Base-by-base conservation (phyloP, 2,113 vertebrate species). In the Turnix velox region DNA sequence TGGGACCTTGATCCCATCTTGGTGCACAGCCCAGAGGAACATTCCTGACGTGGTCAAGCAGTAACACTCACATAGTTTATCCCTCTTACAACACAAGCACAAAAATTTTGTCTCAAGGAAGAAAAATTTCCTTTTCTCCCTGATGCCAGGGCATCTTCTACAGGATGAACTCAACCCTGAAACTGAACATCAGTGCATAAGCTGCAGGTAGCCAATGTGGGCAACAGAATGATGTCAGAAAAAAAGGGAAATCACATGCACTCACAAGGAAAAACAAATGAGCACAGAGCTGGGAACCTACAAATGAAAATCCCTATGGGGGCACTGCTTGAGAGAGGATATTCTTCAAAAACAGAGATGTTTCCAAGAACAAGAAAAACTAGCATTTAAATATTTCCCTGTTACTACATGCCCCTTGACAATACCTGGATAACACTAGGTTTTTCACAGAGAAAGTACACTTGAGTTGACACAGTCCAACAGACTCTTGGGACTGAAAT, bases 251-350 rank as follows among this genome's bases (percentile, higher is more conserved):
- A 62, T 18, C 6, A 2, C 0, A 0, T 28, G 25, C 5, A 54
- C 13, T 71, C 5, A 0, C 18, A 7, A 48, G 27, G 72, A 76
- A 22, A 30, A 48, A 48, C 0, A 6, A 30, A 67, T 10, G n/a
- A 81, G 12, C 14, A 9, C 3, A 9, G 12, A 2, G 3, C 15
- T 20, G 43, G 20, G 59, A 14, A 39, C 6, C 51, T 66, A 37
- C 1, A 2, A 22, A 28, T 42, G 22, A 27, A 75, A 35, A 48
- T 35, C 14, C 14, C n/a, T 19, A 25, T 11, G 46, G 3, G 25
- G 18, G 18, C 46, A 54, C 37, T 39, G 14, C 20, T 40, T 16
- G 9, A 55, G 42, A 52, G 62, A 51, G 35, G 14, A 48, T 61
- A 16, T 35, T 83, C 48, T 69, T 69, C 57, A 83, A 69, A 83